Evolutionary conservation across 2,888 invertebrate genomes (phyloP), one percentile per base, ranked within the genome.

Genomic region (Melieria picta): DNA sequence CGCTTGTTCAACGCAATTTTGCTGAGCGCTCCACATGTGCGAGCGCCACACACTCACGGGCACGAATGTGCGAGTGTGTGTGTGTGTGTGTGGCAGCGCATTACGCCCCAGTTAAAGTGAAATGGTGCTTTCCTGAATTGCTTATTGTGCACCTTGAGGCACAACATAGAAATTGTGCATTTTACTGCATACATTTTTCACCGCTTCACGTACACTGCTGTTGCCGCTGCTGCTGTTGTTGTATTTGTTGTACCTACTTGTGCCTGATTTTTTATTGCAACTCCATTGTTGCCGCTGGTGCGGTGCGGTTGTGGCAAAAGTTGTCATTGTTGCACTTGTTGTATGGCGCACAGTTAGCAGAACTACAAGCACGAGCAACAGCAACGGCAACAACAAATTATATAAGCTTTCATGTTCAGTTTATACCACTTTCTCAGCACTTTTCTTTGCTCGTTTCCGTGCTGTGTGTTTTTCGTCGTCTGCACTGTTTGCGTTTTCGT

Each of bases 101-200:
- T 30, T 30, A 30, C 30, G 30, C 30, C 30, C 30, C 30, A 30
- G n/a, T 61, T 60, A 66, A 73, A 72, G 73, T 77, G 73, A 75
- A 77, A 76, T 77, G 74, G 76, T 76, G 77, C 75, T 76, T 74
- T 76, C 77, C 76, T 76, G 77, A 77, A 77, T 77, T 76, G 77
- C 76, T 76, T 77, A 76, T 78, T 77, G 77, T 76, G 73, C 75
- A 75, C 76, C 76, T 78, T 77, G 69, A 77, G 73, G 74, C 75
- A 72, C 75, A 76, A 75, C 72, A 73, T 66, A 48, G 66, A 57
- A 57, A 66, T 66, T 66, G 66, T 58, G 66, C 66, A 30, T 58
- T 57, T 57, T 43, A 57, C 57, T 57, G n/a, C 64, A 9, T 13
- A 55, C 55, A 43, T 43, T 9, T 65, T 50, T 30, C 64, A 42